Conservation (phyloP, 2,113 vertebrate genomes). For the Panurus biarmicus region DNA sequence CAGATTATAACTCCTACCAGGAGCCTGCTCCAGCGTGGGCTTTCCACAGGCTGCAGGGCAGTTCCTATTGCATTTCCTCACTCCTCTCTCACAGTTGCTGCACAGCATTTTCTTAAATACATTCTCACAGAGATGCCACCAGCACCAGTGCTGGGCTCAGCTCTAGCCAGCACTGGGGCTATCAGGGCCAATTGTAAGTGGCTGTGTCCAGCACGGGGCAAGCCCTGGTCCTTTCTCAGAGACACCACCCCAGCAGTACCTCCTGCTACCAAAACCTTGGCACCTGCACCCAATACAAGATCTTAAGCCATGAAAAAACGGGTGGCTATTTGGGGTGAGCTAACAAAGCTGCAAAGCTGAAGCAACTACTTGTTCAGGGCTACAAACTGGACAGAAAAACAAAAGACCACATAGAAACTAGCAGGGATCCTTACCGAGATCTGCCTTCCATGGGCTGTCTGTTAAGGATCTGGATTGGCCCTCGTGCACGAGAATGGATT, state of each 20-base stretch:
- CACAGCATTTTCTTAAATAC: not conserved
- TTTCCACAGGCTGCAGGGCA: not conserved
- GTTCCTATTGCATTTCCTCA: not conserved
- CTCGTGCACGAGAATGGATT: constrained; percentile 96
- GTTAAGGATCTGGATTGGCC: constrained; percentile 97
- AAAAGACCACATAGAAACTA: not conserved
- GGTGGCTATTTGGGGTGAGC: not conserved
- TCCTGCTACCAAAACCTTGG: not conserved
- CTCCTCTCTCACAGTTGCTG: not conserved
- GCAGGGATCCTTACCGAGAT: constrained; percentile 81
- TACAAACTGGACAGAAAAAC: not conserved
- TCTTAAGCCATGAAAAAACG: not conserved
- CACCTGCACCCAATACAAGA: not conserved
- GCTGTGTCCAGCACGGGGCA: not conserved
- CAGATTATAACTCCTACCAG: not conserved
- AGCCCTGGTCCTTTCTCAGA: not conserved
- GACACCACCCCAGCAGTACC: not conserved
- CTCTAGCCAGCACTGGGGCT: not conserved
- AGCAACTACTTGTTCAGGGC: not conserved
- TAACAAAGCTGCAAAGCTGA: not conserved
- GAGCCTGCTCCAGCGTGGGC: not conserved
- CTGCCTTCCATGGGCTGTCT: constrained; percentile 97
- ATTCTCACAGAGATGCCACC: not conserved
- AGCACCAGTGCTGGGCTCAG: not conserved
- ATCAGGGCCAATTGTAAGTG: not conserved